Percentiles rank a stretch among this genome's conserved stretches.
Evolutionary conservation across 2,113 vertebrate genomes (phyloP).

Genomic region (cattle (Bos taurus)): ARS-UCD2.0 NC_037349.1:24082001-24082500

Average conservation of each 20-base stretch:
- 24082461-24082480: background rate
- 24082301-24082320: background rate
- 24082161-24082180: background rate
- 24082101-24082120: background rate
- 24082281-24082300: background rate
- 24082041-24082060: background rate
- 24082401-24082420: background rate
- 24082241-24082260: background rate
- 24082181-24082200: background rate
- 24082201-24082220: background rate
- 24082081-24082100: background rate
- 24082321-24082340: background rate
- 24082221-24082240: background rate
- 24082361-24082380: background rate
- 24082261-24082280: background rate
- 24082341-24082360: fast-evolving
- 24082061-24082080: background rate
- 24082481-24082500: background rate
- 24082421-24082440: background rate
- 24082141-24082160: background rate
- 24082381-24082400: background rate
- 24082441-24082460: background rate
- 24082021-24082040: background rate
- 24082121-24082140: background rate
- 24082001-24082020: background rate